Conservation (phyloP, 2,113 vertebrate genomes). For the Thinocorus orbignyianus region DNA sequence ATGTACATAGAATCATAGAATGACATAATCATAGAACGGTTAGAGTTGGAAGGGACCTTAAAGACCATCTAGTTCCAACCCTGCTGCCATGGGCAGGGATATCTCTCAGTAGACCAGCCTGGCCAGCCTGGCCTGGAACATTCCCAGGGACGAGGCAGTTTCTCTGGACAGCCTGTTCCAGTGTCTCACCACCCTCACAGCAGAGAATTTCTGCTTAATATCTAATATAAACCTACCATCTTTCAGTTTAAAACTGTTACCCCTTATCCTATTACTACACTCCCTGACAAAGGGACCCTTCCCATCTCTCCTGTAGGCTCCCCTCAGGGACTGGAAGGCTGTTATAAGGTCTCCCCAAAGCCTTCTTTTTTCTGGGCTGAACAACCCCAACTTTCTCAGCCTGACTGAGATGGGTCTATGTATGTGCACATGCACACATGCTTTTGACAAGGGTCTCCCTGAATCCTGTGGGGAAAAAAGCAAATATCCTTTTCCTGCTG, state of each 20-base stretch:
- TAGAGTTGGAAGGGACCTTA: not conserved
- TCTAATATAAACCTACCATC: not conserved
- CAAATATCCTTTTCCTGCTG: not conserved
- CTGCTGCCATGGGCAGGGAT: not conserved
- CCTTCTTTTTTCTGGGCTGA: not conserved
- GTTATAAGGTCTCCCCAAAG: not conserved
- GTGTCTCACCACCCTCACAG: not conserved
- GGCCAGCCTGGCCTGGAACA: not conserved
- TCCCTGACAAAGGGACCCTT: not conserved
- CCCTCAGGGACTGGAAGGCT: not conserved
- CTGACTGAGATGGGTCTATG: fast-evolving
- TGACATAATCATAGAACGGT: not conserved
- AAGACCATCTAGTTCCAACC: not conserved
- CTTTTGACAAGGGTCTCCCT: not conserved
- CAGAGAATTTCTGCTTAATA: not conserved
- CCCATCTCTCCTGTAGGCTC: not conserved
- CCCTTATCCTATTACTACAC: not conserved
- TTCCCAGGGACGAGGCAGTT: not conserved
- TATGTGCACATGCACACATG: fast-evolving
- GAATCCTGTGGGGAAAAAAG: not conserved
- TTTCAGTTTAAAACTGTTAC: not conserved
- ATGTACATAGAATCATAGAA: not conserved
- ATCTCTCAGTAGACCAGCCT: not conserved
- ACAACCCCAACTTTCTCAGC: not conserved
- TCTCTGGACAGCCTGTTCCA: not conserved